A percentile compares a stretch with the other conserved stretches of the same genome.
Evolutionary conservation across 2,888 invertebrate genomes (phyloP).

Genomic region (Clanis bilineata): DNA sequence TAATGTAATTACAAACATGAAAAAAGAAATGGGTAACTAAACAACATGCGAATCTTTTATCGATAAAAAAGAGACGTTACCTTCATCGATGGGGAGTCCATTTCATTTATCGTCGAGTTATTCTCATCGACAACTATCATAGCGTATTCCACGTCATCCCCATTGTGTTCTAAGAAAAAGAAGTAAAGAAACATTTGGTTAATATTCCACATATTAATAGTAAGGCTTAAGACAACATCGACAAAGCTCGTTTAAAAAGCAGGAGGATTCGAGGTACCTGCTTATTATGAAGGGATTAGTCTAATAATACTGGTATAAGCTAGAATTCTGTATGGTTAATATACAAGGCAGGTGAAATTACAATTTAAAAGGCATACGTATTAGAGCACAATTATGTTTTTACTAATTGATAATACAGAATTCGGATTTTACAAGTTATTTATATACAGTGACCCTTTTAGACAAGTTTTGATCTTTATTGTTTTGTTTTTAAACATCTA

Average conservation of each 20-base stretch:
- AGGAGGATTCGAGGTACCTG: conserved; percentile 35
- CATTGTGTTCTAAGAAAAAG: conserved; percentile 70
- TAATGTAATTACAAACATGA: conserved; percentile 24
- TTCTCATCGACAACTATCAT: conserved; percentile 95
- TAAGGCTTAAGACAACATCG: conserved; percentile 52
- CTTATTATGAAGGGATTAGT: neutral
- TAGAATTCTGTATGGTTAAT: neutral
- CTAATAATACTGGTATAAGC: conserved; percentile 6
- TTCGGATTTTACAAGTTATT: neutral
- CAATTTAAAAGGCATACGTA: neutral
- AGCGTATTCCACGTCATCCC: conserved; percentile 93
- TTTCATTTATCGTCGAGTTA: conserved; percentile 91
- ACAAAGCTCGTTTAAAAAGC: conserved; percentile 70
- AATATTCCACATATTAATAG: neutral
- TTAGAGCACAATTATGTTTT: neutral
- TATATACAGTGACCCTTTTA: neutral
- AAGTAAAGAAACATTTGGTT: conserved; percentile 11
- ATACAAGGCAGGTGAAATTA: neutral
- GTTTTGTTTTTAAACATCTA: neutral
- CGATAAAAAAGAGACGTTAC: conserved; percentile 65
- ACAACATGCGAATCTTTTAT: conserved; percentile 14
- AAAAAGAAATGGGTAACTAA: conserved; percentile 21
- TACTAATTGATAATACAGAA: neutral
- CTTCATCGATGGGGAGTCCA: conserved; percentile 93
- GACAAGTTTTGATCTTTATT: neutral